These are phyloP conservation scores for Aurelia sp. DNA, from an alignment of 30 jellyfish, hydroid and myxozoan genomes.

Conservation along the genomic window DNA sequence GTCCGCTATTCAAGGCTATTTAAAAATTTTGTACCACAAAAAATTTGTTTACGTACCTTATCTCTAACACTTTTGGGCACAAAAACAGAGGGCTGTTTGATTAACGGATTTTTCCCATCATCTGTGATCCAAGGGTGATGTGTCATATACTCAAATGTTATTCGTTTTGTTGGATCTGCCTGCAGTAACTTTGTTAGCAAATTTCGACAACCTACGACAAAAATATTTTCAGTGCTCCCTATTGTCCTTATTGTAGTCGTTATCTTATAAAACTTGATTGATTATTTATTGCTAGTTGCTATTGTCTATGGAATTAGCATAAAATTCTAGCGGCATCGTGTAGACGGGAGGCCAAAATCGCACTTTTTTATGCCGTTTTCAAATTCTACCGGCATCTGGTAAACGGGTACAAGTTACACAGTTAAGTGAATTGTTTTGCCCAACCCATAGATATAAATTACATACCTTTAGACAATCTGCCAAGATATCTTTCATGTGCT, in stretches of 20 bases:
- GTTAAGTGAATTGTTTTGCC: too few relatives aligned
- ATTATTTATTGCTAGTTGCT: too few relatives aligned
- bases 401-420: too few relatives aligned
- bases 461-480: conserved; percentile 37
- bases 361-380: too few relatives aligned
- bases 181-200: conserved; percentile 53
- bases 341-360: too few relatives aligned
- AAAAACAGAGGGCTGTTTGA: conserved; percentile 9
- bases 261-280: too few relatives aligned
- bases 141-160: conserved; percentile 38
- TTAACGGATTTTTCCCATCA: conserved; percentile 50
- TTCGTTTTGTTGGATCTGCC: conserved; percentile 77
- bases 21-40: too few relatives aligned
- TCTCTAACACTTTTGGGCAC: conserved; percentile 37
- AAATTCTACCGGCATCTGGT: too few relatives aligned
- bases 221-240: neutral
- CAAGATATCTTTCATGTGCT: conserved; percentile 46
- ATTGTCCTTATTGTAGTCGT: too few relatives aligned
- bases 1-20: too few relatives aligned
- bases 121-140: conserved; percentile 76
- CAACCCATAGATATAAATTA: neutral
- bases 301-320: too few relatives aligned
- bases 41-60: conserved; percentile 5
- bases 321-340: too few relatives aligned
- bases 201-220: conserved; percentile 51